Base-by-base conservation (phyloP, 1,140 invertebrate genomes). In the Drosophila subobscura region DNA sequence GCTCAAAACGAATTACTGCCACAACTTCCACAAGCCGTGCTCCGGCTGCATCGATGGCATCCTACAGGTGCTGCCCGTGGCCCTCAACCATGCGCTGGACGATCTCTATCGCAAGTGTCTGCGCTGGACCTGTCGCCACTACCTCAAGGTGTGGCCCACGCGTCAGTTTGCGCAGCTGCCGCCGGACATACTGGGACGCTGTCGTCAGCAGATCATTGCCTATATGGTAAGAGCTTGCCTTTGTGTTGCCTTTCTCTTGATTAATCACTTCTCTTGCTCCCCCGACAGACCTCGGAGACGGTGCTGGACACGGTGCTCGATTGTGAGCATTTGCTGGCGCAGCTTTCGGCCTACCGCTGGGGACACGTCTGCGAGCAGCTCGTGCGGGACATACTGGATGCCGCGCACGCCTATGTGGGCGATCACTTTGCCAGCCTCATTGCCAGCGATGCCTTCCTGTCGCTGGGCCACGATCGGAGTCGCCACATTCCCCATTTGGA, bases 1-100 rank as follows among this genome's bases (percentile, higher is more conserved):
- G 0, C 92, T 98, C 5, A 97, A 97, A 92, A 95, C 95, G 4
- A 96, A 97, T 92, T 97, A 97, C 92, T 98, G 97, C 91, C 97
- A 98, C 91, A 95, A 91, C 63, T 91, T 90, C 57, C 81, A 92
- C 58, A 92, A 97, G 94, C 96, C 96, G 4, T 97, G 96, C 91
- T 93, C 94, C 45, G 93, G 94, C 49, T 97, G 96, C 90, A 94
- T 94, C 12, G 93, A 94, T 60, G 96, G 96, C 12, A 96, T 97
- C 4, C 90, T 97, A 5, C 96, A 98, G 92, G 96, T 96, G 67
- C 93, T 98, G 77, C 95, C 96, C 2, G 92, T 97, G 22, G 95
- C 96, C 8, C 94, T 96, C 14, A 95, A 96, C 22, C 97, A 97
- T 90, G 96, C 96, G 4, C 92, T 98, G n/a, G 96, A 97, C 80